Conservation (phyloP, 1,140 invertebrate species). For the Zophobas atratus region DNA sequence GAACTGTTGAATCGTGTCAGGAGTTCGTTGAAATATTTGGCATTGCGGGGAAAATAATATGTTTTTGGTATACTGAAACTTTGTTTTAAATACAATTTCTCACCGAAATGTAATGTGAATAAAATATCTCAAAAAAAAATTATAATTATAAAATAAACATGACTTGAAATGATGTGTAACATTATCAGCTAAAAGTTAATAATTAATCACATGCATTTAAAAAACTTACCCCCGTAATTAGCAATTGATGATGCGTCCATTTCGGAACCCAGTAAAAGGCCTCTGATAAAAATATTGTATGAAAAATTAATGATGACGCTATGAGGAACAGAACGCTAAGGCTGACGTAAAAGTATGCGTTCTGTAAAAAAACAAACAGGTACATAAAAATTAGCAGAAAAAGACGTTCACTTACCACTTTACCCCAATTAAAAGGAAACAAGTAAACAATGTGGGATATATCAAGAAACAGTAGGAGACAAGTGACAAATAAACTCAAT, state of each 20-base stretch:
- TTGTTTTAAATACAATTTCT: too few species aligned
- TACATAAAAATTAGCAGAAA: neutral
- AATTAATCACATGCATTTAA: neutral
- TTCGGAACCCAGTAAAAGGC: slow-evolving; percentile 76
- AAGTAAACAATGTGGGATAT: slow-evolving; percentile 85
- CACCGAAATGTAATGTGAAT: too few species aligned
- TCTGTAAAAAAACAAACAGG: slow-evolving; percentile 67
- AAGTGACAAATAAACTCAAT: slow-evolving; percentile 85
- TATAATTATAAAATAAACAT: too few species aligned
- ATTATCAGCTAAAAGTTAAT: too few species aligned
- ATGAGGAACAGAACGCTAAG: slow-evolving; percentile 77
- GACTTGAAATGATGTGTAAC: too few species aligned
- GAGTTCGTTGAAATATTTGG: too few species aligned
- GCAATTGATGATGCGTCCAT: slow-evolving; percentile 67
- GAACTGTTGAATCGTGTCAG: too few species aligned
- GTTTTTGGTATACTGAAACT: too few species aligned
- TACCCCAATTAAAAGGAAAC: slow-evolving; percentile 88
- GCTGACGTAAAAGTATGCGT: slow-evolving; percentile 76
- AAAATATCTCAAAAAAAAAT: too few species aligned
- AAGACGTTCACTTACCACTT: slow-evolving; percentile 75
- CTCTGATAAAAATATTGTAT: slow-evolving; percentile 77
- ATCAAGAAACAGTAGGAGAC: slow-evolving; percentile 86
- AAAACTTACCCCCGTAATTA: slow-evolving; percentile 66
- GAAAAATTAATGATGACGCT: slow-evolving; percentile 76
- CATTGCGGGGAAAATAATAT: too few species aligned